Base-by-base conservation (phyloP, 2,888 invertebrate genomes). In the Selenia dentaria region DNA sequence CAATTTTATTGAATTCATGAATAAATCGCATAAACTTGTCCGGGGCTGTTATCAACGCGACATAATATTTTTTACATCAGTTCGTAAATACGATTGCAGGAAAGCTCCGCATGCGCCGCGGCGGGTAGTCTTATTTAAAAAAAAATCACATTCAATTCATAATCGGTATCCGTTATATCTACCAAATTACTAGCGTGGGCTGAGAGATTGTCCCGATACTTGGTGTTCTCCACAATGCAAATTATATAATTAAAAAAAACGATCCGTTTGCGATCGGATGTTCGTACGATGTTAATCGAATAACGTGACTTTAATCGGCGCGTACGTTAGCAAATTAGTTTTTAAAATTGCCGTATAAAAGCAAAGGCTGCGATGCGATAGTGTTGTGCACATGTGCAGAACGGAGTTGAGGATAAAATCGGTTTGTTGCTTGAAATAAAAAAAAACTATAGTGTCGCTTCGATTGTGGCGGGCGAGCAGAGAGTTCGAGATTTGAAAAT, bases 221-320 rank as follows among this genome's bases (percentile, higher is more conserved):
- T 54, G 62, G 43, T 62, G 63, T 67, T 63, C 64, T 67, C 67
- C 73, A 80, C 79, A 81, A 81, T 79, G 82, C 83, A 83, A 87
- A 86, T 85, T 83, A 80, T 86, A 79, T 84, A 86, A 88, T 88
- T 88, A 88, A 85, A 84, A 84, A 83, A 83, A 83, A 78, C 73
- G 75, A 67, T 51, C 56, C 60, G 81, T 83, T 86, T 72, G 74
- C 67, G 64, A 87, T 87, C 83, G 73, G 66, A 65, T 63, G 64
- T 67, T 69, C 69, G 70, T 60, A 67, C 63, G 74, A 82, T 83
- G 66, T 76, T 79, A 82, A 83, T 80, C 79, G 78, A 76, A 67
- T 70, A 72, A 70, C 67, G 67, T 65, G 74, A 65, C 67, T 70
- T 74, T 77, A 74, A 77, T 75, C 71, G 70, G 41, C 46, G 59